Evolutionary conservation across 2,797 vertebrate species (phyloP), one percentile per base, ranked within the genome.

Genomic region (Oreonectes daqikongensis): DNA sequence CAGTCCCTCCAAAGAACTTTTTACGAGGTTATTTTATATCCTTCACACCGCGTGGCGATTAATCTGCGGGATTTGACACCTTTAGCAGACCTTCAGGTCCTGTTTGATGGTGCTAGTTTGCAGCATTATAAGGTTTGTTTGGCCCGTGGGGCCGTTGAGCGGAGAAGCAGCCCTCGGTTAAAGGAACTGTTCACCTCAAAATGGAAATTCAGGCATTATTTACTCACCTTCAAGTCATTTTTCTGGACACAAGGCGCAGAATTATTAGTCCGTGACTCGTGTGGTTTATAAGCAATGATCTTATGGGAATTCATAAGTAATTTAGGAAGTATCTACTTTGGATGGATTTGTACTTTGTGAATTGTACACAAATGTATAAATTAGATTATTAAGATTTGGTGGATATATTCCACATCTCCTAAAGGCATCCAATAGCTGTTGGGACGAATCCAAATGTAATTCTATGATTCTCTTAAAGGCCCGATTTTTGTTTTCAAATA

Each of bases 11-110:
- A 64, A 59, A 68, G 55, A 77, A 73, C 76, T 80, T 81, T 84
- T 84, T 82, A 86, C 44, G 84, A 75, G 82, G 90, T 88, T 85
- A 78, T 84, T 88, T 80, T 76, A 72, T 80, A 57, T 78, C 72
- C 77, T 83, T 30, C 79, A 52, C 77, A 67, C 82, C 69, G 85
- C 78, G 82, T 79, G 76, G 84, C 86, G 88, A 89, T 92, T 91
- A 93, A 93, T 93, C 91, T 91, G 87, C 83, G 80, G 85, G 82
- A 46, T 84, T 84, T 90, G 92, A 92, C 90, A 89, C 86, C 86
- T 92, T 92, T 92, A 92, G 87, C 87, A 83, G 86, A 84, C 88
- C 86, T 90, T 85, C 88, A 88, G 87, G 89, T 79, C 85, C 78
- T 84, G 86, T 90, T 90, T 90, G 87, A 87, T 84, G 64, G 73